Evolutionary conservation across 2,113 vertebrate species (phyloP).

Genomic region (Sula dactylatra): DNA sequence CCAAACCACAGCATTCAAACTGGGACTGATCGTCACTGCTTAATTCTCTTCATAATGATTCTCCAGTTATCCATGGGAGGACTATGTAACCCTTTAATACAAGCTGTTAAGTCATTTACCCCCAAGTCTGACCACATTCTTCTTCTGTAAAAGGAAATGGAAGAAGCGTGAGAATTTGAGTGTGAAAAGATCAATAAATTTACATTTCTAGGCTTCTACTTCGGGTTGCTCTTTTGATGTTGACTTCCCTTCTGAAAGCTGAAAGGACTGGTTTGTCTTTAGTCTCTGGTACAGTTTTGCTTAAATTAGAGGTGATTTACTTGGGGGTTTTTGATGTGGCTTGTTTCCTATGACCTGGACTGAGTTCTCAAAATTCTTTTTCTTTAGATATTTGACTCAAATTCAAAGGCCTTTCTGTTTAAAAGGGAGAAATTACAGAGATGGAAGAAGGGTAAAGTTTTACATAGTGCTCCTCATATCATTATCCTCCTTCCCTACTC

Average conservation of each 20-base stretch:
- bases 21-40: background rate
- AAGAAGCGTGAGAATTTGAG: slow-evolving; percentile 24
- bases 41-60: background rate
- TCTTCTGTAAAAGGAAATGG: slow-evolving; percentile 12
- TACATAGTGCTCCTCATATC: background rate
- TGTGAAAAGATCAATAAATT: slow-evolving; percentile 21
- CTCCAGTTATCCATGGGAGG: background rate
- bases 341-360: slow-evolving; percentile 9
- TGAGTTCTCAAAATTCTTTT: background rate
- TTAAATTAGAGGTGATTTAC: slow-evolving; percentile 52
- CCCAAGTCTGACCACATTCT: background rate
- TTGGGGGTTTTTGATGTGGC: slow-evolving; percentile 6
- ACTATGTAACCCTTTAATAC: background rate
- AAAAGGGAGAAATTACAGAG: background rate
- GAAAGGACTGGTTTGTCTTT: slow-evolving; percentile 48
- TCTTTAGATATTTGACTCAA: background rate
- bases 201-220: slow-evolving; percentile 27
- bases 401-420: slow-evolving; percentile 3
- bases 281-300: background rate
- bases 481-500: background rate
- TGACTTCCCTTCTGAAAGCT: slow-evolving; percentile 17
- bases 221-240: slow-evolving; percentile 4
- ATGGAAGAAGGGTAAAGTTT: background rate
- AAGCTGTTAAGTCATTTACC: slow-evolving; percentile 18
- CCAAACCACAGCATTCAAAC: background rate